Evolutionary conservation across 2,888 invertebrate genomes (phyloP).

Genomic region (Dynastes hyllus): DNA sequence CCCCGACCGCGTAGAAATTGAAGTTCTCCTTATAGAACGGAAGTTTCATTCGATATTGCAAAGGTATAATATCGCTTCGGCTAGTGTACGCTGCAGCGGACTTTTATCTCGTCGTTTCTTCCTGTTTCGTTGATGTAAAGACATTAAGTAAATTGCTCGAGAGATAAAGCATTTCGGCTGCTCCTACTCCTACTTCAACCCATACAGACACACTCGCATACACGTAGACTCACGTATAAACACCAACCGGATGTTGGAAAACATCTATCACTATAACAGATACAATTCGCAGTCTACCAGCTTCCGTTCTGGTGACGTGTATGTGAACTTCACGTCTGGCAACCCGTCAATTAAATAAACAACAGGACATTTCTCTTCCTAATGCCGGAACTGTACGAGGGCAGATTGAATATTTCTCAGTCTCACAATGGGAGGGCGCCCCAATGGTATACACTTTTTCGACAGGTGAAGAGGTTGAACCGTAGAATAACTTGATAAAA

Average conservation of each 20-base stretch:
- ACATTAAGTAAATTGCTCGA: conserved; percentile 6
- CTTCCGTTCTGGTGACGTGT: background rate
- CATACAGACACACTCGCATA: background rate
- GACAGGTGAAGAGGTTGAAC: too few relatives aligned
- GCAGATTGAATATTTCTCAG: too few relatives aligned
- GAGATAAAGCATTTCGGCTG: conserved; percentile 13
- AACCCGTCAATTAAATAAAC: conserved; percentile 12
- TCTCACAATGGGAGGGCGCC: too few relatives aligned
- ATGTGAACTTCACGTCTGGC: background rate
- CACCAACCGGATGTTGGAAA: background rate
- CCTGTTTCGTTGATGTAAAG: background rate
- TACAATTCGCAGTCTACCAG: background rate
- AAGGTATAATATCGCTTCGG: too few relatives aligned
- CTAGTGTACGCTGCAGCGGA: background rate
- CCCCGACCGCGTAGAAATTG: too few relatives aligned
- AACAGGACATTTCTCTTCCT: background rate
- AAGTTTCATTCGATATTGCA: too few relatives aligned
- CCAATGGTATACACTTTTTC: too few relatives aligned
- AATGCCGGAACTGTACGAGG: too few relatives aligned
- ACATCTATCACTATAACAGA: conserved; percentile 1
- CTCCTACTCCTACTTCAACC: background rate
- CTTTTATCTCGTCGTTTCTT: background rate
- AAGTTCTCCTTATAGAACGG: too few relatives aligned
- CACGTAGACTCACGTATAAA: too few relatives aligned
- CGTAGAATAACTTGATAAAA: too few relatives aligned